Evolutionary conservation across 2,113 vertebrate genomes (phyloP), one percentile per base, ranked within the genome.

Genomic region (Boleophthalmus pectinirostris): DNA sequence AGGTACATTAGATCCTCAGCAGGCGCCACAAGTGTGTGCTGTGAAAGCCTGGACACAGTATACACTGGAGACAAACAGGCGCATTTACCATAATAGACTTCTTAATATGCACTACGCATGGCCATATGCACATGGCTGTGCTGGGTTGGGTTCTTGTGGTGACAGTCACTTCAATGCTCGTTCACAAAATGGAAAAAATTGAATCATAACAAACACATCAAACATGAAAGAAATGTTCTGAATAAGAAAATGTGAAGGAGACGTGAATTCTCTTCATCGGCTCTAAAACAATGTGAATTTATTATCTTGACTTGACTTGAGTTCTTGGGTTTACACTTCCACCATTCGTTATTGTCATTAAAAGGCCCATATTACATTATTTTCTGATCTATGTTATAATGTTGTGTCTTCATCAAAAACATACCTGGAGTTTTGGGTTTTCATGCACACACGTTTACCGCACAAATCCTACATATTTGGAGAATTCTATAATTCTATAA

Each of bases 1-100:
- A 79, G 72, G 68, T 25, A 64, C 86, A 90, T 91, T 90, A 90
- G 71, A 20, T 78, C 60, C 54, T 57, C 1, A 11, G 65, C 69
- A 75, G 74, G 75, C 66, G 75, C 69, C 77, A 73, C 74, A 58
- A n/a, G 72, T 73, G 38, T 73, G 38, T n/a, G 45, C 68, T 58
- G 13, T n/a, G 11, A 71, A 68, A 70, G 16, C 35, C 74, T 66
- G 66, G 71, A 77, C 66, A 74, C 69, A 25, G 67, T 74, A 51
- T 72, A 65, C 38, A 56, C 60, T 68, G 71, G 45, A 63, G 72
- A 79, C 54, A 88, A 80, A 74, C 74, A 78, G 60, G 74, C 24
- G 57, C 76, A 56, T 82, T 77, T 71, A 47, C 60, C 6, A 71
- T 86, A 78, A 86, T 83, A 46, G 70, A 73, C 70, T 54, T 82